Base-by-base conservation (phyloP, 2,113 vertebrate genomes). In the Paralichthys olivaceus region DNA sequence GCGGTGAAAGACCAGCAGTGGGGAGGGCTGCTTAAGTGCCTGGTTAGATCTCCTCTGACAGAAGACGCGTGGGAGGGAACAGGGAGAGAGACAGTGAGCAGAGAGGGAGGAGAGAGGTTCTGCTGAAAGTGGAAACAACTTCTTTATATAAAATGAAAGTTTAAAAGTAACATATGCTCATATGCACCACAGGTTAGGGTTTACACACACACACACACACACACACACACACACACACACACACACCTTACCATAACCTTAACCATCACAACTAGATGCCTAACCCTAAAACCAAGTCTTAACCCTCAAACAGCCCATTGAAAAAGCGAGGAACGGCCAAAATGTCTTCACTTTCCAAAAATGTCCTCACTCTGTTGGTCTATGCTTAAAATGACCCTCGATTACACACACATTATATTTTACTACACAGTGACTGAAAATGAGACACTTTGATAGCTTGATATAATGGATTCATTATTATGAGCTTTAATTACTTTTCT, bases 41-140 rank as follows among this genome's bases (percentile, higher is more conserved):
- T 78, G 60, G 65, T 82, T 83, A 79, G 71, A 83, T 80, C 62
- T 84, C 57, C 6, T 15, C 51, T 77, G 81, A 75, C 77, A 84
- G 71, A 56, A 66, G 79, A 54, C 4, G 66, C n/a, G 76, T 88
- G 81, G 75, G 84, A 78, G 79, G 62, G 23, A 83, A 53, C 55
- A 58, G 55, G 45, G 45, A 75, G 66, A 72, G 49, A 64, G 77
- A 66, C 57, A 62, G 23, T 4, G n/a, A 66, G 75, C 34, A 37
- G 56, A 55, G 34, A 7, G 26, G 37, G 20, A 13, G 11, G 13
- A 32, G 47, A 72, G 60, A 76, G 53, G 58, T 25, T 32, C 47
- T 11, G 23, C 32, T 68, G 40, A 55, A 40, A 22, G 26, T 4
- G 15, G 75, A 60, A 78, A 76, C 25, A 64, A 70, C 45, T 47